Base-by-base conservation (phyloP, 1,140 invertebrate genomes). In the Pseudomyrmex sp. region DNA sequence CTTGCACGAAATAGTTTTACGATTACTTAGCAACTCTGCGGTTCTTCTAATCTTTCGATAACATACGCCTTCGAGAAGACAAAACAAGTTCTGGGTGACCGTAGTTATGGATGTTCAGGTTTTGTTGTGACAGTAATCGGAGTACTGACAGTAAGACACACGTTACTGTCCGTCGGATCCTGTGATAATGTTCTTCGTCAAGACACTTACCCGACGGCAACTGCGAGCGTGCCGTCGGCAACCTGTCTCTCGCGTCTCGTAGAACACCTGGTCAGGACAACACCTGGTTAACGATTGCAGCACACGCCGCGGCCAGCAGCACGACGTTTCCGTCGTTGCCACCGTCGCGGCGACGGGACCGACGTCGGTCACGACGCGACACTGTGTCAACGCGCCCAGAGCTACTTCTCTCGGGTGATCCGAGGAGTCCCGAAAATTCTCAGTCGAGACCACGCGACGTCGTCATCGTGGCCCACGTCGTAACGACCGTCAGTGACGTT, bases 371-470 rank as follows among this genome's bases (percentile, higher is more conserved):
- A 66, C 70, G 75, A 73, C 68, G 68, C 20, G 52, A 44, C 66
- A 44, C 23, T 9, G 9, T 52, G 50, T 10, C 50, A 15, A 5
- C 85, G 23, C 44, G 26, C 15, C 4, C 46, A 12, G 2, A 18
- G 3, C 20, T 46, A 58, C 3, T 26, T 12, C 48, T 35, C 44
- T 35, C 59, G 58, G 4, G 20, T 7, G 61, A 20, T 15, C 58
- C 73, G 20, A 26, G 18, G 23, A n/a, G 23, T 52, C 3, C 13
- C 13, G 46, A 65, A 48, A 23, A n/a, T 8, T 50, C 62, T 88
- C 72, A 88, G 72, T 88, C 87, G 83, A 88, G 87, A 4, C 87
- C 87, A 10, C 86, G 84, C 46, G 86, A 85, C 63, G 68, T 73
- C 52, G 59, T 66, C 83, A 66, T 54, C 61, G 62, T 66, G 12